phyloP scores from a whole-genome alignment of 2,888 invertebrate genomes.

The Drosophila incognita region DNA sequence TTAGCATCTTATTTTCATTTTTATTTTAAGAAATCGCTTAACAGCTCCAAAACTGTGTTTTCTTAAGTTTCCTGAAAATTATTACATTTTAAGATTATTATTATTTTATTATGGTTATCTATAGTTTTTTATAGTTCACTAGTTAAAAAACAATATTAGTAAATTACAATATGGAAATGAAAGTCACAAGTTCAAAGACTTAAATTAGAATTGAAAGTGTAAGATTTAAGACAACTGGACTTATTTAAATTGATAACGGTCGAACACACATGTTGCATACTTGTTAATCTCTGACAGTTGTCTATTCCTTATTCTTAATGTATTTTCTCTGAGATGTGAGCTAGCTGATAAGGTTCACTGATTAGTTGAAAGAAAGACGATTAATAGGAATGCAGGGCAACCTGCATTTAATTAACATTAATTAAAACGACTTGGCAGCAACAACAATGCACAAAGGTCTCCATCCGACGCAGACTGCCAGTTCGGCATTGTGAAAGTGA shows the following conservation, averaged over 20 bases:
- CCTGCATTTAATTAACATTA: conserved; percentile 75
- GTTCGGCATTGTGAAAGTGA: conserved; percentile 51
- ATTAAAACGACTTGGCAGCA: conserved; percentile 44
- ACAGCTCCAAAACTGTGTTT: no score
- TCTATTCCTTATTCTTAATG: background rate
- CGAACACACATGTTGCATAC: background rate
- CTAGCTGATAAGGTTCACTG: conserved; percentile 18
- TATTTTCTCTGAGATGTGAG: background rate
- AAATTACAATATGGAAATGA: background rate
- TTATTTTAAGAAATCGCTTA: no score
- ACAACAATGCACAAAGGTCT: conserved; percentile 16
- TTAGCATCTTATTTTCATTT: no score
- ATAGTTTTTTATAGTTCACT: background rate
- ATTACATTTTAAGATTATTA: no score
- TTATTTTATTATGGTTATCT: no score
- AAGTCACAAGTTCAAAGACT: background rate
- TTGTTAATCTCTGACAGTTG: background rate
- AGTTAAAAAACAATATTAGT: background rate
- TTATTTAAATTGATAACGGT: background rate
- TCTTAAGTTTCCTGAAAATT: no score
- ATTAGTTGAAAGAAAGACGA: conserved; percentile 58
- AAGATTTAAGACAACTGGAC: background rate
- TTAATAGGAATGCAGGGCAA: conserved; percentile 36
- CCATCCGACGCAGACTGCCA: background rate
- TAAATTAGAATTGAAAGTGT: background rate